phyloP scores from a whole-genome alignment of 2,113 vertebrate species.

The Mungos mungo region DNA sequence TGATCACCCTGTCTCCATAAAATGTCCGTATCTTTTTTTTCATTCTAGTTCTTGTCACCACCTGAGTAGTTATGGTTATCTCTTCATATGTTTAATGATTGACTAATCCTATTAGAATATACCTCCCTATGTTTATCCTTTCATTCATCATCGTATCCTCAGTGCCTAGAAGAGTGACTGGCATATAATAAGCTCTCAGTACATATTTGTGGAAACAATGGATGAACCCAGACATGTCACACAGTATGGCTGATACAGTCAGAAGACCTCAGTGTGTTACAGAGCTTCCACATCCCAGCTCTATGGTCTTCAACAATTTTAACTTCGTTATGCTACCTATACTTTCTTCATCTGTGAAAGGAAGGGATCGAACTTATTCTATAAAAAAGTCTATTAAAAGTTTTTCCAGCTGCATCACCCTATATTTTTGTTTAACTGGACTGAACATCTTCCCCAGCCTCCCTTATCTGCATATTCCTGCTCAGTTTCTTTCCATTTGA shows the following conservation, averaged over 20 bases:
- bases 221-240: background rate
- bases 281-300: background rate
- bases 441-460: background rate
- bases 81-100: background rate
- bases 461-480: background rate
- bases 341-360: conserved; percentile 26
- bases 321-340: background rate
- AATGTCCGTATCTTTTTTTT: background rate
- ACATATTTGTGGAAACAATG: background rate
- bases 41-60: conserved; percentile 6
- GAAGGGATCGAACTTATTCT: background rate
- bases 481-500: conserved; percentile 1
- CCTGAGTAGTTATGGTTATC: background rate
- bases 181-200: background rate
- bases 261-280: background rate
- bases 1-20: background rate
- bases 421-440: background rate
- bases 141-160: conserved; percentile 9
- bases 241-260: background rate
- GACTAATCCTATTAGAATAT: background rate
- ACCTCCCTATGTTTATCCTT: background rate
- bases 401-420: background rate
- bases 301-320: background rate
- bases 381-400: background rate
- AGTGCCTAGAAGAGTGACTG: background rate